Percentiles rank a stretch among this genome's conserved stretches.
These are phyloP conservation scores for Lycia hirtaria DNA, from an alignment of 2,888 invertebrate species.

Conservation along the genomic window DNA sequence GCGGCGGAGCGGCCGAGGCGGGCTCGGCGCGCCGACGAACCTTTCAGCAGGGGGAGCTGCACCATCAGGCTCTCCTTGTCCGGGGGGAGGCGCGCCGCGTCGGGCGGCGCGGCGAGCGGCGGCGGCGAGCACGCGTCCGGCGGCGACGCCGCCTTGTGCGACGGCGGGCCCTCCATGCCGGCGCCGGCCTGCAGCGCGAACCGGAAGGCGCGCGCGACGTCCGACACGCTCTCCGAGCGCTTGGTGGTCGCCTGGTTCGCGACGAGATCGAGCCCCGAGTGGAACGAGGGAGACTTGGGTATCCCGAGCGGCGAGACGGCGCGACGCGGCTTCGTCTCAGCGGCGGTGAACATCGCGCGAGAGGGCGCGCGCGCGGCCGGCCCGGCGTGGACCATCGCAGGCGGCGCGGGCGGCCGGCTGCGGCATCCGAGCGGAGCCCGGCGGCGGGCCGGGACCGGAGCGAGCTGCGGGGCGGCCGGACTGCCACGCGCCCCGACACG, in stretches of 20 bases:
- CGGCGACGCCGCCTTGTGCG: constrained; percentile 75
- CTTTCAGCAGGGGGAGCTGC: constrained; percentile 82
- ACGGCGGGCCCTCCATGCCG: constrained; percentile 73
- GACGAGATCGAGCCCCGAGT: constrained; percentile 93
- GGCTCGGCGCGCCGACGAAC: constrained; percentile 62
- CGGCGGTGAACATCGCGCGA: constrained; percentile 83
- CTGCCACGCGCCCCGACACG: constrained; percentile 63
- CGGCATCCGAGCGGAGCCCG: constrained; percentile 83
- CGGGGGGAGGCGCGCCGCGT: constrained; percentile 63
- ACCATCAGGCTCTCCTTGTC: constrained; percentile 80
- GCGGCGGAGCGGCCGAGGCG: constrained; percentile 10
- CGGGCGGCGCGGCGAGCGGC: constrained; percentile 67
- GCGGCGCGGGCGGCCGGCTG: constrained; percentile 77
- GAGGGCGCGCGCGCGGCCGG: constrained; percentile 83
- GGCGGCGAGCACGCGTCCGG: constrained; percentile 77
- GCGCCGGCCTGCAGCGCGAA: constrained; percentile 73
- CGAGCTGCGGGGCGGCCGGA: constrained; percentile 79
- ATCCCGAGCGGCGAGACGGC: constrained; percentile 89
- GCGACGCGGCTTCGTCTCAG: constrained; percentile 81
- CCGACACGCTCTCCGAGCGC: constrained; percentile 77
- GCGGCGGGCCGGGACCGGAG: constrained; percentile 80
- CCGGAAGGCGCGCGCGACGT: constrained; percentile 81
- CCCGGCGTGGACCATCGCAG: constrained; percentile 85
- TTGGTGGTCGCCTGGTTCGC: constrained; percentile 85
- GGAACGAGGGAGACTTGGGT: constrained; percentile 95